These are phyloP conservation scores for Hydroisotoma schaefferi DNA, from an alignment of 2,888 invertebrate species.

Conservation along the genomic window DNA sequence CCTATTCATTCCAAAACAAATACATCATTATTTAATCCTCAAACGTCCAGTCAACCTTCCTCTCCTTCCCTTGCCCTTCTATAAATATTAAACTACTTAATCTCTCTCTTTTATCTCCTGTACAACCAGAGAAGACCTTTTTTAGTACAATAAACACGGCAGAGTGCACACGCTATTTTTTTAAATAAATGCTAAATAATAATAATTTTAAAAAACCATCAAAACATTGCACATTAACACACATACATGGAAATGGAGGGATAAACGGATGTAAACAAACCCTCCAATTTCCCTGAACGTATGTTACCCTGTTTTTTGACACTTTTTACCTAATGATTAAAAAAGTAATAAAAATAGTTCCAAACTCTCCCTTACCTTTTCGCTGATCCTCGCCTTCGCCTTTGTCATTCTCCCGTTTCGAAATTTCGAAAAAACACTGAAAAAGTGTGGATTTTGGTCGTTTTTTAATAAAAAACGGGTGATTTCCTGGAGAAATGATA, in stretches of 20 bases:
- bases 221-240: background rate
- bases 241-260: no score
- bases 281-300: no score
- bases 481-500: background rate
- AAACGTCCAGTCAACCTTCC: no score
- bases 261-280: no score
- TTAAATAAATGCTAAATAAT: background rate
- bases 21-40: no score
- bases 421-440: no score
- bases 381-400: conserved; percentile 42
- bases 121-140: background rate
- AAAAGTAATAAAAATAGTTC: background rate
- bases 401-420: conserved; percentile 43
- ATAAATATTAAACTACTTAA: no score
- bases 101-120: no score
- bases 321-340: background rate
- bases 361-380: conserved; percentile 31
- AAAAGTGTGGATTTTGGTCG: background rate
- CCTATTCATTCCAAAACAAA: no score
- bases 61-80: no score
- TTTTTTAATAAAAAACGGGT: background rate
- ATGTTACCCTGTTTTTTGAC: no score
- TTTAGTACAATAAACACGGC: background rate
- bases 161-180: no score
- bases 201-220: background rate